A percentile compares a stretch with the other conserved stretches of the same genome.
phyloP scores from a whole-genome alignment of 2,113 vertebrate genomes.

The Loxodonta africana region DNA sequence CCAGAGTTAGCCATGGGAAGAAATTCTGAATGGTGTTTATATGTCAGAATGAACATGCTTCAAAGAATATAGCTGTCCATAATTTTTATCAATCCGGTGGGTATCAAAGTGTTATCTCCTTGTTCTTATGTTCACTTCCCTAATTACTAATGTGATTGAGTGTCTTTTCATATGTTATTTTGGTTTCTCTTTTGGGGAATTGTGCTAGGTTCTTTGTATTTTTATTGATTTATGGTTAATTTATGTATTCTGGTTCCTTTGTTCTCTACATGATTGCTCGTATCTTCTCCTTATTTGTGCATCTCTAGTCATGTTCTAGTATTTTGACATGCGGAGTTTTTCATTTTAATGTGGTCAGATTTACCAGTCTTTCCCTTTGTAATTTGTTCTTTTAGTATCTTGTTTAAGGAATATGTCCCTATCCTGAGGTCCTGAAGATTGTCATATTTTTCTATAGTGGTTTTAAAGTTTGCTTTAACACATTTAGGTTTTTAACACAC shows the following conservation, averaged over 20 bases:
- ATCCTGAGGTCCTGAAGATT: background rate
- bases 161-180: background rate
- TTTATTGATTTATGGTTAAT: background rate
- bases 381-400: background rate
- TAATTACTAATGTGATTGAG: background rate
- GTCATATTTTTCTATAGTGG: background rate
- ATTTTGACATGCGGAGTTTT: background rate
- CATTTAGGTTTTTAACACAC: background rate
- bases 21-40: background rate
- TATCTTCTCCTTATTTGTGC: background rate
- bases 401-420: background rate
- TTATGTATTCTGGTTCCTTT: background rate
- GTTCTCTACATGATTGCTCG: background rate
- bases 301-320: background rate
- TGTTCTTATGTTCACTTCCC: background rate
- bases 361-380: background rate
- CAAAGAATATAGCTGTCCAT: background rate
- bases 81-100: background rate
- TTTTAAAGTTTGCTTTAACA: conserved; percentile 5
- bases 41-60: background rate
- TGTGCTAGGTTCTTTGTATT: background rate
- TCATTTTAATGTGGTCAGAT: background rate
- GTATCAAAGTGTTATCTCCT: background rate
- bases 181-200: background rate
- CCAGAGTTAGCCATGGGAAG: background rate